Evolutionary conservation across 2,888 invertebrate genomes (phyloP).

Genomic region (Dendrolimus houi): DNA sequence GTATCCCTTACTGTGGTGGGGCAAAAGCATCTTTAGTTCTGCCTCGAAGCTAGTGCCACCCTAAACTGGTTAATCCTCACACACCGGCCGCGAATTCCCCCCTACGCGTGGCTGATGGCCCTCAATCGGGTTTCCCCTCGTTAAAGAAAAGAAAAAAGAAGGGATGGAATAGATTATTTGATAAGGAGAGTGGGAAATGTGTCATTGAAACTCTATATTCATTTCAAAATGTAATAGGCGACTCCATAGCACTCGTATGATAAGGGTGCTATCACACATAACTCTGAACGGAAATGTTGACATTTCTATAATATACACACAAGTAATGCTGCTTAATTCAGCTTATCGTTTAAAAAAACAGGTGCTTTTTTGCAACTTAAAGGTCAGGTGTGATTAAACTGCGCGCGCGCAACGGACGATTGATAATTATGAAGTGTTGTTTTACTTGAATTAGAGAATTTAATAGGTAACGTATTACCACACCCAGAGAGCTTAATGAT

Average conservation of each 20-base stretch:
- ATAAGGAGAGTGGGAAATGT: too few species aligned
- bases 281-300: constrained; percentile 61
- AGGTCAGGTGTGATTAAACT: constrained; percentile 53
- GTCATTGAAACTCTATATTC: too few species aligned
- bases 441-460: background rate
- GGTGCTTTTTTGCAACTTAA: constrained; percentile 38
- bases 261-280: constrained; percentile 30
- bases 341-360: constrained; percentile 54
- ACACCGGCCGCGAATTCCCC: too few species aligned
- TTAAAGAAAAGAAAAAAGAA: too few species aligned
- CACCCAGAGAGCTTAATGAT: background rate
- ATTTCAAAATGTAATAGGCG: background rate
- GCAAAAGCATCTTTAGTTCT: too few species aligned
- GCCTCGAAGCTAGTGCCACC: too few species aligned
- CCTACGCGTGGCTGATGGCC: too few species aligned
- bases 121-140: too few species aligned
- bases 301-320: constrained; percentile 50
- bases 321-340: constrained; percentile 53
- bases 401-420: constrained; percentile 33
- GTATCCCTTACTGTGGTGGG: too few species aligned
- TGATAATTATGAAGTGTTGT: constrained; percentile 32
- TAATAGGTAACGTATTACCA: background rate
- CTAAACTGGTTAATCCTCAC: too few species aligned
- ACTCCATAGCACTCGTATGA: constrained; percentile 17
- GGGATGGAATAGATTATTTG: too few species aligned